phyloP scores from a whole-genome alignment of 2,888 invertebrate species.

The Andrena bicolor region DNA sequence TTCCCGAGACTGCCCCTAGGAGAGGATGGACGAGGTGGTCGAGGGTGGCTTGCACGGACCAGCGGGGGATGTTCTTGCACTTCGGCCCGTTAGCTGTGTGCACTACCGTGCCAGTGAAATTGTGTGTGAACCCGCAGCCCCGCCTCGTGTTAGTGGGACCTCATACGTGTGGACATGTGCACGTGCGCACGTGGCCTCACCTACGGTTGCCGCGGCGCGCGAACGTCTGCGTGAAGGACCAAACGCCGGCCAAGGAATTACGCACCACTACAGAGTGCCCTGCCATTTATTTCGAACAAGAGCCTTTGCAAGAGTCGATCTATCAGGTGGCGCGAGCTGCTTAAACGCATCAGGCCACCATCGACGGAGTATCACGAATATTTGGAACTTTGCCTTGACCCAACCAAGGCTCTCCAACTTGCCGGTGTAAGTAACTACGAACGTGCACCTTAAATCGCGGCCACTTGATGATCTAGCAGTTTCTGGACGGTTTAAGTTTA shows the following conservation, averaged over 20 bases:
- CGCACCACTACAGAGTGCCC: constrained; percentile 69
- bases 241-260: constrained; percentile 75
- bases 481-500: too few relatives aligned
- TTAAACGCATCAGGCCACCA: constrained; percentile 21
- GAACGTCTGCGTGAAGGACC: constrained; percentile 53
- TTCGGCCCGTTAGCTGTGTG: constrained; percentile 73
- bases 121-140: constrained; percentile 67
- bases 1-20: constrained; percentile 69
- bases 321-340: constrained; percentile 73
- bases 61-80: constrained; percentile 78
- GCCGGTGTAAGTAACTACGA: too few relatives aligned
- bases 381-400: background rate
- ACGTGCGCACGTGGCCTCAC: constrained; percentile 49
- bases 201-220: constrained; percentile 25
- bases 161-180: constrained; percentile 48
- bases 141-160: constrained; percentile 58
- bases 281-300: constrained; percentile 77
- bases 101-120: constrained; percentile 61
- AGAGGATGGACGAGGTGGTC: constrained; percentile 72
- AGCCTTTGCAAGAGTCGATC: constrained; percentile 65
- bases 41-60: constrained; percentile 66
- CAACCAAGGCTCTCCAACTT: too few relatives aligned
- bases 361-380: background rate
- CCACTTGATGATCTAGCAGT: too few relatives aligned
- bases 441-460: too few relatives aligned